A percentile compares a stretch with the other conserved stretches of the same genome.
Evolutionary conservation across 1,140 invertebrate genomes (phyloP).

Genomic region (Drosophila teissieri): DNA sequence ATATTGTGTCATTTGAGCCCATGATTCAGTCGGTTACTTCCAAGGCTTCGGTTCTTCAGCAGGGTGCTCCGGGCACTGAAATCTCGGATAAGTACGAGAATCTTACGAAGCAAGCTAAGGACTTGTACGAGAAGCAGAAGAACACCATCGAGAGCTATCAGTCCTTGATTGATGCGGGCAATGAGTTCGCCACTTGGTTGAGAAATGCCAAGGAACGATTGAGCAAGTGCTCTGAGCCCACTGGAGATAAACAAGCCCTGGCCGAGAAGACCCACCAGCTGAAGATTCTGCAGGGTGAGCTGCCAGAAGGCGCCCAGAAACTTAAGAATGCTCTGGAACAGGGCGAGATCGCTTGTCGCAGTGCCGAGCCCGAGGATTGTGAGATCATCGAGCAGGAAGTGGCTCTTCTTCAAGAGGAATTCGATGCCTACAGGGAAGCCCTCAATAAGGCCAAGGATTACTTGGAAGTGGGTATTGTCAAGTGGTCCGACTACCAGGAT

Average conservation of each 20-base stretch:
- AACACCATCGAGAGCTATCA: constrained; percentile 95
- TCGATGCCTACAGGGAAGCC: constrained; percentile 92
- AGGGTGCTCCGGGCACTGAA: constrained; percentile 93
- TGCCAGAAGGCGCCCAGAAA: constrained; percentile 92
- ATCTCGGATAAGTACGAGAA: constrained; percentile 95
- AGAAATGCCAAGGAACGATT: constrained; percentile 94
- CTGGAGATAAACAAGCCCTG: constrained; percentile 95
- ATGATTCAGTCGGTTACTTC: constrained; percentile 97
- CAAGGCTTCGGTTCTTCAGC: constrained; percentile 95
- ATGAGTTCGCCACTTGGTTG: constrained; percentile 96
- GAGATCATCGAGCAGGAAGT: constrained; percentile 97
- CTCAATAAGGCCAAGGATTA: constrained; percentile 92
- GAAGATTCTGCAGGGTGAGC: constrained; percentile 92
- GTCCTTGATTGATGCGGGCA: constrained; percentile 94
- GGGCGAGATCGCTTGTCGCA: constrained; percentile 92
- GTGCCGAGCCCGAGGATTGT: constrained; percentile 93
- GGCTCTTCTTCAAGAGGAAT: constrained; percentile 94
- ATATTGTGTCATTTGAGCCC: constrained; percentile 97
- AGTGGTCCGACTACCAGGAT: constrained; percentile 98
- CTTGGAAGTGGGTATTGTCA: constrained; percentile 95
- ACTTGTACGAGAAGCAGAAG: constrained; percentile 95
- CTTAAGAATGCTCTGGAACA: constrained; percentile 92
- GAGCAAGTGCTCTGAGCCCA: constrained; percentile 97
- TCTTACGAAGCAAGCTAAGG: constrained; percentile 94
- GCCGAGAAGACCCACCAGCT: constrained; percentile 93